Evolutionary conservation across 2,797 vertebrate genomes (phyloP), one percentile per base, ranked within the genome.

Genomic region (Helarctos malayanus): DNA sequence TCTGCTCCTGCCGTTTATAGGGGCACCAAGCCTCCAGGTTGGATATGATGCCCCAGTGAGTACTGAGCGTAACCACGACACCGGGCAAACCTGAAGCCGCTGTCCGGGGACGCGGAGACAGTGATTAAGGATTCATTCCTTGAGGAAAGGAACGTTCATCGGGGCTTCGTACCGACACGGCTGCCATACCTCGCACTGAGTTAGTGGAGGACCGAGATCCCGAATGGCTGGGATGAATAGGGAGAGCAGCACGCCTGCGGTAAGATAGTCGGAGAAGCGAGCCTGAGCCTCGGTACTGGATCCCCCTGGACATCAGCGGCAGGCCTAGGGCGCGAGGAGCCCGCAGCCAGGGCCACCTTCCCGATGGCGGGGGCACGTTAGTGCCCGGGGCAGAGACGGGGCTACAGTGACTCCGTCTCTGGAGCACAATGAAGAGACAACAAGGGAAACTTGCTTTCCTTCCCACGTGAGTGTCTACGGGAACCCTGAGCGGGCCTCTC

Each of bases 221-320:
- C 11, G 49, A 45, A 65, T 38, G 13, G 16, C 47, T 69, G 59
- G 68, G 19, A 56, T n/a, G 4, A 41, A 13, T n/a, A 57, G 63
- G 65, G 3, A 79, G 71, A 63, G 45, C 1, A 4, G 18, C 27
- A 65, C 4, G 8, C 3, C 10, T 19, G 2, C 4, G 29, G 75
- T 19, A 23, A 32, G 10, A 57, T n/a, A 19, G 56, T n/a, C 49
- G 5, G 35, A 38, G 35, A 54, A 57, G 47, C 2, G 29, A 21
- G 45, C 54, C 47, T 35, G 81, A 9, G 56, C 32, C 45, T 29
- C 21, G 8, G 29, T 11, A 10, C 47, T 2, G 27, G 91, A 32
- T 12, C 56, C 41, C 83, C 7, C 8, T 0, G 15, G 69, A 27
- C 8, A 35, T n/a, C n/a, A 29, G 14, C 1, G 2, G 1, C 25